phyloP scores from a whole-genome alignment of 1,140 invertebrate species.

The Lethocerus indicus region DNA sequence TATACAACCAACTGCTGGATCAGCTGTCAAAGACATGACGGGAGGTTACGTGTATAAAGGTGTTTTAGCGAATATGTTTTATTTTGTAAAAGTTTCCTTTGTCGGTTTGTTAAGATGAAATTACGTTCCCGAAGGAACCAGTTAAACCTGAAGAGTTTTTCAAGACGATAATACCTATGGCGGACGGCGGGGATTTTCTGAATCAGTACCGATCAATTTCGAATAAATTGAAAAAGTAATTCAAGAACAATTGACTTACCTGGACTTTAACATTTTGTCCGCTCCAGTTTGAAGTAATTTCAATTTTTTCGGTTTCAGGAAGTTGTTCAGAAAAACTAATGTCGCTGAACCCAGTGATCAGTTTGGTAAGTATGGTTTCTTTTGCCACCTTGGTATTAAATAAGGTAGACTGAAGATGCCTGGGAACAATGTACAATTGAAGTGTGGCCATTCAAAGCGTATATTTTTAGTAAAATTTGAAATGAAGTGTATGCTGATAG shows the following conservation, averaged over 20 bases:
- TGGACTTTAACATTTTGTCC: slow-evolving; percentile 2
- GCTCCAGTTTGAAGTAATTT: slow-evolving; percentile 11
- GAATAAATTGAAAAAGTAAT: slow-evolving; percentile 35
- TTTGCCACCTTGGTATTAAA: no score
- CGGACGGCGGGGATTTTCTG: slow-evolving; percentile 30
- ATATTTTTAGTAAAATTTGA: neutral
- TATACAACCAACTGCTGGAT: no score
- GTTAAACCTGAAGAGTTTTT: no score
- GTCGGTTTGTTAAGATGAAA: no score
- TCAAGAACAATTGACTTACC: slow-evolving; percentile 7
- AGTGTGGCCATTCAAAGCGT: neutral
- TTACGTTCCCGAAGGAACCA: no score
- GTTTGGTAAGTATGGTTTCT: slow-evolving; percentile 27
- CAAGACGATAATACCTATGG: no score
- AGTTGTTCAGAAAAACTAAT: slow-evolving; percentile 59
- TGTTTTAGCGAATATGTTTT: no score
- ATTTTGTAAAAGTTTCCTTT: no score
- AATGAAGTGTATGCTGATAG: neutral
- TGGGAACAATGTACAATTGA: neutral
- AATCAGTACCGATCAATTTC: slow-evolving; percentile 31
- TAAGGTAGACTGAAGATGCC: no score
- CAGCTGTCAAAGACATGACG: no score
- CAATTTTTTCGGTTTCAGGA: slow-evolving; percentile 30
- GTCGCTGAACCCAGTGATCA: slow-evolving; percentile 50
- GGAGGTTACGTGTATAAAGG: no score